Conservation (phyloP, 2,797 vertebrate genomes). For the Arremon aurantiirostris region DNA sequence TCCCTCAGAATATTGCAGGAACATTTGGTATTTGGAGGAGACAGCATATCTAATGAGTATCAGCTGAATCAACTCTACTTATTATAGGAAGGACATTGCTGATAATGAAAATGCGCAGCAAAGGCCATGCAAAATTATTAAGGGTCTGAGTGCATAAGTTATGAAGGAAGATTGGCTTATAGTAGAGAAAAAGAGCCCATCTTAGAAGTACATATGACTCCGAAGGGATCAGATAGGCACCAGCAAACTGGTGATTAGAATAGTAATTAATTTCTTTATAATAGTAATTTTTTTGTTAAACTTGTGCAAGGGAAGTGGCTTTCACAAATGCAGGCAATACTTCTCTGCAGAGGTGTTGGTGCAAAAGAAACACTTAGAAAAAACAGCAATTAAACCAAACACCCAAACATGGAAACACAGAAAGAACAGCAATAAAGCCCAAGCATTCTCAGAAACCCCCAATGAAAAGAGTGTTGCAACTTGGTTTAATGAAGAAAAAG, state of each 20-base stretch:
- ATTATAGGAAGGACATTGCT: slow-evolving; percentile 52
- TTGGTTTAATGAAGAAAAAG: not conserved
- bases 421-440: not conserved
- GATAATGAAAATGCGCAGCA: slow-evolving; percentile 41
- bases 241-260: slow-evolving; percentile 13
- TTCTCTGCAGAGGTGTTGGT: not conserved
- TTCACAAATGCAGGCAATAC: not conserved
- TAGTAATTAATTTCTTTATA: slow-evolving; percentile 26
- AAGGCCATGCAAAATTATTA: slow-evolving; percentile 51
- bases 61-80: slow-evolving; percentile 58
- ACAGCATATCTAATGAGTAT: slow-evolving; percentile 60
- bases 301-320: not conserved
- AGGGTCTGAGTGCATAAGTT: slow-evolving; percentile 51
- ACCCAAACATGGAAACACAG: not conserved
- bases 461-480: not conserved
- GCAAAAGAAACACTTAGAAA: not conserved
- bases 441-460: not conserved
- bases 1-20: slow-evolving; percentile 32
- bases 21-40: slow-evolving; percentile 40
- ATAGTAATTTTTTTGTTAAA: not conserved
- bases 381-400: not conserved
- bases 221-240: not conserved
- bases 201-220: not conserved
- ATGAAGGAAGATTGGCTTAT: slow-evolving; percentile 36
- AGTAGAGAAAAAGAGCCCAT: slow-evolving; percentile 4